Base-by-base conservation (phyloP, 2,113 vertebrate species). In the Regulus satrapa region DNA sequence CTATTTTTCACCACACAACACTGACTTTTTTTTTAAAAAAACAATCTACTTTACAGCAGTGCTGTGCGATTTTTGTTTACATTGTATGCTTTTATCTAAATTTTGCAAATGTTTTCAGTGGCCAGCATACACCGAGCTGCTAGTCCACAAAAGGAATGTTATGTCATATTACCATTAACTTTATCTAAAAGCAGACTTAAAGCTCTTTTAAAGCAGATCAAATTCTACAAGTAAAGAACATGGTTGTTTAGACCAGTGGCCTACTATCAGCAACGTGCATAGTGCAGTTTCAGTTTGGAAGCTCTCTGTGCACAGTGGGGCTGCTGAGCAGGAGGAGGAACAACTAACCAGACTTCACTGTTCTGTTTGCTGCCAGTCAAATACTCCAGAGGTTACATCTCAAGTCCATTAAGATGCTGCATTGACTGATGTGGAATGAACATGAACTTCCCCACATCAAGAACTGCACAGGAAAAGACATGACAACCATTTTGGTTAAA, bases 391-490 rank as follows among this genome's bases (percentile, higher is more conserved):
- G 10, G 21, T 25, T 18, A 46, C 3, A 51, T 31, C 32, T 85
- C 3, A 91, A 64, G 48, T 38, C 32, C 11, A 41, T 34, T 75
- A 61, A 49, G 24, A 56, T n/a, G 55, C 36, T 79, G 41, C 43
- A 69, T 0, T 1, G 26, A 63, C 26, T 52, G 10, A 43, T 8
- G 3, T 14, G n/a, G 67, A 72, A 79, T 0, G 0, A 88, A 79
- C 1, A 3, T 19, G 6, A 93, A 67, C 21, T 58, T 66, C 34
- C 23, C 5, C 32, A 32, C 18, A 45, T 6, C 6, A 29, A 49
- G 41, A 82, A 56, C 32, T 82, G 56, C 48, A 63, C 23, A 73
- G 16, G 2, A 77, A 32, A 80, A 66, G 5, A 24, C 5, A 63
- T 1, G 1, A 51, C 23, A 20, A 38, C 9, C 32, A 38, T 73